Base-by-base conservation (phyloP, 2,888 invertebrate species). In the Tribolium freemani region DNA sequence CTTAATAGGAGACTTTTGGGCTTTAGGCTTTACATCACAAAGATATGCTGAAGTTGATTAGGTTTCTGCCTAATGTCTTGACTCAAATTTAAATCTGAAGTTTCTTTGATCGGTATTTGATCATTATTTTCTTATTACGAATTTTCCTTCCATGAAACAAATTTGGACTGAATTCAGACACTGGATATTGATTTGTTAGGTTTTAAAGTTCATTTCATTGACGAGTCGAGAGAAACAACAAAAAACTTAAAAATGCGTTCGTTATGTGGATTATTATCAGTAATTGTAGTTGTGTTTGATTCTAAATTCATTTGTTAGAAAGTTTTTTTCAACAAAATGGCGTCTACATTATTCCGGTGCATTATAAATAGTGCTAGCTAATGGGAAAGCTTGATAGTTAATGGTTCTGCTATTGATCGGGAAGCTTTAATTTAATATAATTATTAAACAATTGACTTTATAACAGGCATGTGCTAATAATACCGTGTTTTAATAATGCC, bases 391-490 rank as follows among this genome's bases (percentile, higher is more conserved):
- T 38, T 38, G 38, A 38, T 38, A 38, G 5, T 38, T 38, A 38
- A 38, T 38, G 38, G 38, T 38, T 38, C 8, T 38, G 38, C 8
- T 38, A 38, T 38, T 38, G 38, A 38, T 38, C 38, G 38, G 1
- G 8, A 38, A 20, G 50, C 50, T 50, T 50, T 16, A 50, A 16
- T 50, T 20, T 50, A 50, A 20, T 16, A 20, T 50, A 50, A 50
- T 50, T 50, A 50, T 50, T 50, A 16, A 16, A 20, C 20, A 50
- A 50, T 16, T 50, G 50, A 20, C 50, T 5, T 8, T 16, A 50
- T 50, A 50, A 50, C 50, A 50, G 20, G 46, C 38, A 45, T 60
- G 56, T 66, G 58, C 46, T 20, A 54, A 10, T 58, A 38, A 31
- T 31, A 10, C 31, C 3, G 13, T 38, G 13, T 56, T 56, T 13